Conservation (phyloP, 2,113 vertebrate species). For the Myiozetetes cayanensis region DNA sequence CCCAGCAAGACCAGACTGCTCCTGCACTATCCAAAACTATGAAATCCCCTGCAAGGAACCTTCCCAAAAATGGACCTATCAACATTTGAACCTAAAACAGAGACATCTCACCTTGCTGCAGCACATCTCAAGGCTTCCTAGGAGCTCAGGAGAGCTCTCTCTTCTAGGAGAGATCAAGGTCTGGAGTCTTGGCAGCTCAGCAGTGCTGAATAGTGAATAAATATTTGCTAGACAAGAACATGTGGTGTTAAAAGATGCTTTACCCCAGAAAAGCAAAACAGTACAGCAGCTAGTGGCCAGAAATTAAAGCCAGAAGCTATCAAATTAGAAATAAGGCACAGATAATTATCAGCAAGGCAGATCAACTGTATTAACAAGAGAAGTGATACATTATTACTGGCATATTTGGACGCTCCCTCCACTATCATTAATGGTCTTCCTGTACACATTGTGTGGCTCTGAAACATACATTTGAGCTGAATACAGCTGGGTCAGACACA, state of each 20-base stretch:
- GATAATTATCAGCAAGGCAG: background rate
- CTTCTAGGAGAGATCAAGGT: background rate
- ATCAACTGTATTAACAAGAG: background rate
- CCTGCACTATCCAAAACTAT: background rate
- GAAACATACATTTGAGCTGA: background rate
- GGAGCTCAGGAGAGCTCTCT: background rate
- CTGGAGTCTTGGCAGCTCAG: background rate
- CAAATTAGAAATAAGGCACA: constrained; percentile 50
- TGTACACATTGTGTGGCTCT: background rate
- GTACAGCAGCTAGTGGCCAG: background rate
- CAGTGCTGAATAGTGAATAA: background rate
- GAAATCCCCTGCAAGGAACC: background rate
- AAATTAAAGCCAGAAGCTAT: background rate
- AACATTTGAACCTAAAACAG: background rate
- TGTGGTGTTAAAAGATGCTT: background rate
- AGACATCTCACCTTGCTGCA: background rate
- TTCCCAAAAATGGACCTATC: background rate
- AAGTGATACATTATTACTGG: background rate
- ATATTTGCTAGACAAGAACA: background rate
- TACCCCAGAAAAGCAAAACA: background rate
- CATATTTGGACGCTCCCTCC: background rate
- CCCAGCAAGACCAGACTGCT: background rate
- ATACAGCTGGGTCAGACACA: background rate
- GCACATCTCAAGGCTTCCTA: background rate
- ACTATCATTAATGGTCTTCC: background rate